Evolutionary conservation across 2,797 vertebrate genomes (phyloP), one percentile per base, ranked within the genome.

Genomic region (Arvicola amphibius): DNA sequence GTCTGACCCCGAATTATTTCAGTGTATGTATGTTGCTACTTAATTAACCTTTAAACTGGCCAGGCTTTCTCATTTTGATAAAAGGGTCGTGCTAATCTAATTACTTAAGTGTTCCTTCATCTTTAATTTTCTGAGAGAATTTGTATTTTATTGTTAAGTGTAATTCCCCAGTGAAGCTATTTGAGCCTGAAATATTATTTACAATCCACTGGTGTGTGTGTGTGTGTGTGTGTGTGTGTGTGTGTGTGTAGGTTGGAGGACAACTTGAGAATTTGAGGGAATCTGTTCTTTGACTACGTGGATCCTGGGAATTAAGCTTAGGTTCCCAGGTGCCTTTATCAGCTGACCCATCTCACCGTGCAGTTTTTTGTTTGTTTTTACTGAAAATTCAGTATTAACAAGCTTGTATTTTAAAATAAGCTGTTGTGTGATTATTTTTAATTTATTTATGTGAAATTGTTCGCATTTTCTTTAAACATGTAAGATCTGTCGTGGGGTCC

Each of bases 61-160:
- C 61, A 27, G 48, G 17, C 37, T 46, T 84, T 89, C 46, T 92
- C 48, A 34, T 67, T 95, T 94, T 74, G 29, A 37, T 61, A 40
- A 32, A 88, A 65, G 21, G 9, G 17, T 67, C 37, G n/a, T 63
- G 59, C 27, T 92, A 51, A 53, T 81, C n/a, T 86, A 89, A 63
- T 40, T 71, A 69, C 17, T 2, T 88, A n/a, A 53, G 32, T 74
- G 43, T 83, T 69, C 12, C 8, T 6, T 87, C 9, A 25, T 92
- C 14, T 90, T 89, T 67, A 86, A 29, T 90, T 94, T 67, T 87
- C 43, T 77, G 67, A 90, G 80, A 76, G 61, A 71, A 81, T 92
- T 67, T 77, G 19, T 81, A 32, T 69, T 76, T 74, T 27, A 81
- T 71, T 71, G 11, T 63, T 90, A 91, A 51, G 37, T 84, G n/a